These are phyloP conservation scores for Dasypus novemcinctus DNA, from an alignment of 2,113 vertebrate species.

Conservation along the genomic window DNA sequence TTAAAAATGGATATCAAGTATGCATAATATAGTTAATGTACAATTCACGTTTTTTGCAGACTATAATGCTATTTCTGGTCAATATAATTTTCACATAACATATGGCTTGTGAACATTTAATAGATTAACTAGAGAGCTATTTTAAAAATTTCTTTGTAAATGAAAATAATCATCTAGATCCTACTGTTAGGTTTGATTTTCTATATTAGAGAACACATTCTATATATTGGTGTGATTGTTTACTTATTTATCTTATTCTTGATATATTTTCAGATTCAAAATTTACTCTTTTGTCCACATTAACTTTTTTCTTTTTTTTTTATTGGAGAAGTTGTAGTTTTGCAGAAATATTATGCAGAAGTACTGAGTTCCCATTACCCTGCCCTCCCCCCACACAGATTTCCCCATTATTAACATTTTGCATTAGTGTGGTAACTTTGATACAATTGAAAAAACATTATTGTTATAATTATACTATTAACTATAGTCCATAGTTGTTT, in stretches of 20 bases:
- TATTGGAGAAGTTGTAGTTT: too few relatives aligned
- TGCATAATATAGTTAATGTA: not conserved
- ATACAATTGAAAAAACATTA: too few relatives aligned
- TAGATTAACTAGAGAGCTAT: not conserved
- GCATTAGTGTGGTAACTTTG: too few relatives aligned
- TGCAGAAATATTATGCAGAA: too few relatives aligned
- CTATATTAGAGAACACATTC: not conserved
- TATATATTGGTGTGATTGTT: not conserved
- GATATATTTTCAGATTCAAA: not conserved
- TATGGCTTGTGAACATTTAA: not conserved
- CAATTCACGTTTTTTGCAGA: not conserved
- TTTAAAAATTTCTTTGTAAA: not conserved
- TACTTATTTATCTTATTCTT: not conserved
- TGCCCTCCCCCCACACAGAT: too few relatives aligned
- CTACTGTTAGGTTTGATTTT: not conserved
- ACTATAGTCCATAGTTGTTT: too few relatives aligned
- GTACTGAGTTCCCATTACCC: too few relatives aligned
- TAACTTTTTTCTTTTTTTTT: not conserved
- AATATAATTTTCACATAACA: not conserved
- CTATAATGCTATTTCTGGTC: not conserved
- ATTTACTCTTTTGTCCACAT: not conserved
- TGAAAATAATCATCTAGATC: conserved; percentile 17
- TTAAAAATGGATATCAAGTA: not conserved
- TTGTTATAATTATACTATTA: too few relatives aligned
- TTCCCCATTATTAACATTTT: too few relatives aligned